Base-by-base conservation (phyloP, 2,888 invertebrate species). In the Prostheceraeus crozeri region DNA sequence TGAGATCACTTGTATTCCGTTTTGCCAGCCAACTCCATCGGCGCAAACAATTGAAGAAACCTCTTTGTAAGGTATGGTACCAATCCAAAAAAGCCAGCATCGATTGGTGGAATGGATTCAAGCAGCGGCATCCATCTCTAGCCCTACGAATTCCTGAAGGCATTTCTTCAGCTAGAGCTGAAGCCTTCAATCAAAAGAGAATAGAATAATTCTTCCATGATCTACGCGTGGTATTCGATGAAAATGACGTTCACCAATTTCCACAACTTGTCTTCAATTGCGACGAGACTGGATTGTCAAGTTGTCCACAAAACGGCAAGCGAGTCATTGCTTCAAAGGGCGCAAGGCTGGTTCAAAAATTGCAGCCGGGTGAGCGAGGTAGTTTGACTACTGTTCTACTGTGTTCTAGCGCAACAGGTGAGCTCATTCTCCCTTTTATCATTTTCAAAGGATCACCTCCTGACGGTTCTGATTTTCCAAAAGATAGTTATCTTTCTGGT, bases 281-380 rank as follows among this genome's bases (percentile, higher is more conserved):
- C 28, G 25, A 19, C 23, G 48, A 48, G 28, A 48, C 48, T 28
- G 48, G 23, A 6, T 23, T 48, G n/a, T 25, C 27, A 4, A 25
- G n/a, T 48, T 25, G 25, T 19, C 48, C 25, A 10, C 25, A 48
- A 25, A 48, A 25, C 23, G 25, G 27, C 8, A 30, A 25, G 23
- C 25, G 28, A 48, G 48, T 48, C 14, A 48, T 48, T 8, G 48
- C 14, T 30, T 48, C 28, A 19, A 48, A 48, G 28, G 48, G 48
- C 19, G n/a, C 8, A 30, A 48, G 23, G 48, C 48, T 28, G 25
- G 19, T 48, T 48, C 48, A 19, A 48, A 25, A 48, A 48, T 30
- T 48, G 25, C 25, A 11, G 25, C 27, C 28, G 25, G 48, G 48
- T n/a, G 48, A 48, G 28, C 48, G 48, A 48, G 48, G 48, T 3